phyloP scores from a whole-genome alignment of 2,888 invertebrate genomes.

The Xestia c-nigrum region DNA sequence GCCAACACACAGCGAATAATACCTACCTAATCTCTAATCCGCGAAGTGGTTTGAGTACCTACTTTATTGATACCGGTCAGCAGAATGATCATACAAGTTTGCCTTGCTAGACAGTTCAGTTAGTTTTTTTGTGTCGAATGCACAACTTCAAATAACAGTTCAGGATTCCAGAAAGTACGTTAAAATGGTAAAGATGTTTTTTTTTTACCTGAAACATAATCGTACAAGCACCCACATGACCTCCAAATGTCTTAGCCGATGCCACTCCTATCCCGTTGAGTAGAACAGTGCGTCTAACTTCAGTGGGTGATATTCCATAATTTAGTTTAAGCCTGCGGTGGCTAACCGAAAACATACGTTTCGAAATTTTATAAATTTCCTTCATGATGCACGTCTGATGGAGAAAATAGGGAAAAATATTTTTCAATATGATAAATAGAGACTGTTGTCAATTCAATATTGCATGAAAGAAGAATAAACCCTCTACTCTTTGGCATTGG shows the following conservation, averaged over 20 bases:
- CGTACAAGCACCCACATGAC: conserved; percentile 80
- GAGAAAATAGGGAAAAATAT: not conserved
- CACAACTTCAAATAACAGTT: not conserved
- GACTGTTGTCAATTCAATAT: conserved; percentile 8
- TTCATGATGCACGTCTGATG: conserved; percentile 36
- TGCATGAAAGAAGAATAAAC: conserved; percentile 4
- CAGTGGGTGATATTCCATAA: conserved; percentile 75
- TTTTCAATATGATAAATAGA: not conserved
- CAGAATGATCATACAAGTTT: not conserved
- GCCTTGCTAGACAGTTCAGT: not conserved
- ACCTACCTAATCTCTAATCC: not conserved
- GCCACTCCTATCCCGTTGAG: conserved; percentile 80
- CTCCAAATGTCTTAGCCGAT: conserved; percentile 74
- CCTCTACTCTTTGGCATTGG: not conserved
- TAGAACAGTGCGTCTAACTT: conserved; percentile 76
- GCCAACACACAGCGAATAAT: not conserved
- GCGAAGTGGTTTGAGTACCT: not conserved
- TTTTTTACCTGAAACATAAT: conserved; percentile 84
- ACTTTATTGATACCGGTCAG: not conserved
- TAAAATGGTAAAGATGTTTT: not conserved
- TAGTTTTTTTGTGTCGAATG: not conserved
- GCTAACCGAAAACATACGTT: conserved; percentile 65
- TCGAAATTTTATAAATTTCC: conserved; percentile 31
- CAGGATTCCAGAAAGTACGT: not conserved
- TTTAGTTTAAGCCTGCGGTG: conserved; percentile 68